Percentiles rank a stretch among this genome's conserved stretches.
Conservation (phyloP, 1,140 invertebrate genomes). For the Octopus bimaculoides region DNA sequence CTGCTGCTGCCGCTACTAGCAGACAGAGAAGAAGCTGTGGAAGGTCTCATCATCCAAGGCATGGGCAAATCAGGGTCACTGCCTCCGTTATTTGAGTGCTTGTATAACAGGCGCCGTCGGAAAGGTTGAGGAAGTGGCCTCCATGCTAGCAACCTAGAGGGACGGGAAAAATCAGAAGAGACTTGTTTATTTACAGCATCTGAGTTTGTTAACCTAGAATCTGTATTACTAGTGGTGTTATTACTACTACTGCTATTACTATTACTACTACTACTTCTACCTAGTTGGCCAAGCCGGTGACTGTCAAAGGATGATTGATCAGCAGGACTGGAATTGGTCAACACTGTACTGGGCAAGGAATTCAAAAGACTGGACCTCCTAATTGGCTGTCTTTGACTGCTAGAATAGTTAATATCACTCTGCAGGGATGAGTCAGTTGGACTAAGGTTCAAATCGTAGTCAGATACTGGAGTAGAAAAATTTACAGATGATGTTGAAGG, state of each 20-base stretch:
- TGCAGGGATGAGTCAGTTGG: background rate
- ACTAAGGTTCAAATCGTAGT: background rate
- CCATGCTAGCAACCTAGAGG: background rate
- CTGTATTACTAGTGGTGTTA: background rate
- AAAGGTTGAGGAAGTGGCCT: background rate
- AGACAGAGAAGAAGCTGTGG: too few species aligned
- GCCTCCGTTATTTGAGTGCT: background rate
- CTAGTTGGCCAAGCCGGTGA: too few species aligned
- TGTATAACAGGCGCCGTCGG: background rate
- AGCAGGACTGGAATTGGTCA: too few species aligned
- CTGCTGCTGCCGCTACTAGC: too few species aligned
- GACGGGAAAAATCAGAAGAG: constrained; percentile 1
- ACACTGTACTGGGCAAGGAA: too few species aligned
- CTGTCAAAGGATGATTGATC: too few species aligned
- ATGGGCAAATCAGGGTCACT: background rate
- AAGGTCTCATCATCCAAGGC: too few species aligned
- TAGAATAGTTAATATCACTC: too few species aligned
- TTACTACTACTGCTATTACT: too few species aligned
- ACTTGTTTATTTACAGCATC: background rate
- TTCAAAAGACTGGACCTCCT: too few species aligned
- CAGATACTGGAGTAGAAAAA: background rate
- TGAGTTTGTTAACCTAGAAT: background rate
- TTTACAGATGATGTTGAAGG: background rate
- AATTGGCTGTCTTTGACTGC: too few species aligned
- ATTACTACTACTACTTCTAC: too few species aligned